Percentiles rank a stretch among this genome's conserved stretches.
Conservation (phyloP, 2,113 vertebrate genomes). For the Alligator sinensis region DNA sequence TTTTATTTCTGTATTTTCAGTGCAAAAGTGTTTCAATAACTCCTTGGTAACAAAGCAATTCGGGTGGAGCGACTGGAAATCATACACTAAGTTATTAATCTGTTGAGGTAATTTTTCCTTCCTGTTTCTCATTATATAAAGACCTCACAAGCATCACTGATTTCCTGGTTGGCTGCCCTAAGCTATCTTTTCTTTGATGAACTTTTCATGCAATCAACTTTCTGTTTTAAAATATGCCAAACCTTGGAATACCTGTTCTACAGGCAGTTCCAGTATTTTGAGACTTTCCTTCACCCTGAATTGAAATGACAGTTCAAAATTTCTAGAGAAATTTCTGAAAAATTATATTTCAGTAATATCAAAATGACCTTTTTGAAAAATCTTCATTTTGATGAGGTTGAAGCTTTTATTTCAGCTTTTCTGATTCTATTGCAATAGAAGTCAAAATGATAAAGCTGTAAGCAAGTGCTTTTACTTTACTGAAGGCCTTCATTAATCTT, state of each 20-base stretch:
- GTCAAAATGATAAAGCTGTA: background rate
- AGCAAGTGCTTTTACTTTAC: background rate
- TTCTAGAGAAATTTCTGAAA: background rate
- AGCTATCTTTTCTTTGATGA: background rate
- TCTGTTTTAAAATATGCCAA: background rate
- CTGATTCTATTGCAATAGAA: background rate
- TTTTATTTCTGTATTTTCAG: background rate
- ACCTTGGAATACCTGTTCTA: background rate
- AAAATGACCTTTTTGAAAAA: background rate
- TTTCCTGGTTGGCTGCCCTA: background rate
- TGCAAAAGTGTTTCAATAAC: background rate
- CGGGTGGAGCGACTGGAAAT: background rate
- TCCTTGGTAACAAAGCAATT: background rate
- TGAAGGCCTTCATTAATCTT: background rate
- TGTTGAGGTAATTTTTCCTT: background rate
- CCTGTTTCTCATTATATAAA: background rate
- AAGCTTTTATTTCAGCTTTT: background rate
- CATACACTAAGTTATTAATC: background rate
- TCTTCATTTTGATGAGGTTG: accelerated
- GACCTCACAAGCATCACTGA: background rate
- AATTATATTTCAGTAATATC: background rate
- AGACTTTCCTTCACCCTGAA: background rate
- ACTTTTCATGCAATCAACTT: background rate
- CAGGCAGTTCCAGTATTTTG: background rate
- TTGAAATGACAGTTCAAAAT: background rate